These are phyloP conservation scores for Lutjanus argentimaculatus DNA, from an alignment of 2,797 vertebrate species.

Conservation along the genomic window DNA sequence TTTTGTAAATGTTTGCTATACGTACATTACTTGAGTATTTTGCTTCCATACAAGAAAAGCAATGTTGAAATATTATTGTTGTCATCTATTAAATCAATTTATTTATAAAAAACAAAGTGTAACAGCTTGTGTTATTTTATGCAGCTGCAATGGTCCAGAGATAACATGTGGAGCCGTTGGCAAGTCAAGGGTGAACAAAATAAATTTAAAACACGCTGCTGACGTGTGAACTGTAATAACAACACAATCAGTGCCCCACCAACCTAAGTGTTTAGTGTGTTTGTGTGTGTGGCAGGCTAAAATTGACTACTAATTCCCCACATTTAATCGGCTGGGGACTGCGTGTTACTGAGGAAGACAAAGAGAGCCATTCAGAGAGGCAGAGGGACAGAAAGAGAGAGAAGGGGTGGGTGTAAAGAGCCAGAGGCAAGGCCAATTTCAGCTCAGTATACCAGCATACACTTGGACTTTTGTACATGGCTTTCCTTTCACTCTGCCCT, in stretches of 20 bases:
- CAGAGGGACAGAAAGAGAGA: slow-evolving; percentile 68
- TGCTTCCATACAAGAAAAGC: slow-evolving; percentile 85
- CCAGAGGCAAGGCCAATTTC: slow-evolving; percentile 82
- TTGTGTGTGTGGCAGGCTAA: slow-evolving; percentile 85
- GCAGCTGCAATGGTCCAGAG: slow-evolving; percentile 1
- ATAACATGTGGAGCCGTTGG: slow-evolving; percentile 17
- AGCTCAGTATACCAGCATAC: slow-evolving; percentile 72
- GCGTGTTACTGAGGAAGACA: slow-evolving; percentile 81
- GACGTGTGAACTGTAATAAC: slow-evolving; percentile 83
- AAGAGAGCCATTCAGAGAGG: slow-evolving; percentile 78
- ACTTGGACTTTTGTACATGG: slow-evolving; percentile 80
- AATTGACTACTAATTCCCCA: slow-evolving; percentile 90
- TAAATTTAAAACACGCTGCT: slow-evolving; percentile 69
- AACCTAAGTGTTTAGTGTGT: slow-evolving; percentile 84
- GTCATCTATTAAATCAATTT: slow-evolving; percentile 87
- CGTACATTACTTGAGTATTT: slow-evolving; percentile 77
- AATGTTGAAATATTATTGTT: slow-evolving; percentile 84
- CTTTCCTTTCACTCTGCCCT: slow-evolving; percentile 65
- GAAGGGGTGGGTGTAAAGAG: slow-evolving; percentile 78
- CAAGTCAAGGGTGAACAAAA: slow-evolving; percentile 44
- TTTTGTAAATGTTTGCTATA: slow-evolving; percentile 85
- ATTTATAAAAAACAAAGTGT: slow-evolving; percentile 81
- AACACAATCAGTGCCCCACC: slow-evolving; percentile 78
- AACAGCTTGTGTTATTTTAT: slow-evolving; percentile 52
- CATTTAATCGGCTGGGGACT: slow-evolving; percentile 89